Evolutionary conservation across 2,113 vertebrate species (phyloP).

Genomic region (Micronycteris hirsuta): DNA sequence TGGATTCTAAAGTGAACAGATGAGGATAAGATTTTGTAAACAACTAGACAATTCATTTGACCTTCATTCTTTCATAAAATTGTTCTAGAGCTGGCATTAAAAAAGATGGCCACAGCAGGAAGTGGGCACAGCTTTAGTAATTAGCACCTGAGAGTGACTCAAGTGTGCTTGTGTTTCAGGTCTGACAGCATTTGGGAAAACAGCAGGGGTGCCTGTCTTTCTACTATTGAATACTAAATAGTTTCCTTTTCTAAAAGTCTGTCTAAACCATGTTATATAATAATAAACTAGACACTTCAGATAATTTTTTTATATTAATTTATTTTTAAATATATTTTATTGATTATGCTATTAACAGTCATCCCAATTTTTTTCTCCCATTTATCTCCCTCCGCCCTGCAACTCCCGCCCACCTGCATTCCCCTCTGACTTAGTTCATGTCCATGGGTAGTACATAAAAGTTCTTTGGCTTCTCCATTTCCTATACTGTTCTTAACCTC

Average conservation of each 20-base stretch:
- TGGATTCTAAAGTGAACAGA: constrained; percentile 21
- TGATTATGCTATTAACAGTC: no score
- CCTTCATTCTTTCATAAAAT: constrained; percentile 58
- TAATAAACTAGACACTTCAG: constrained; percentile 27
- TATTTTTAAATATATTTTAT: no score
- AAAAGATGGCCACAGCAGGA: constrained; percentile 58
- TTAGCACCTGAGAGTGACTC: constrained; percentile 62
- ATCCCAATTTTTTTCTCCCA: no score
- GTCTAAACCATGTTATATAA: constrained; percentile 6
- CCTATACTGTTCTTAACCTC: no score
- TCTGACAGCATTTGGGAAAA: constrained; percentile 62
- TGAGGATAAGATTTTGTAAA: constrained; percentile 48
- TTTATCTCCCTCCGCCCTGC: no score
- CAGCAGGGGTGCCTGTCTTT: constrained; percentile 54
- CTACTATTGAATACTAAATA: constrained; percentile 59
- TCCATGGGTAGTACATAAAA: no score
- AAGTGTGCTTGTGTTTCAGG: constrained; percentile 46
- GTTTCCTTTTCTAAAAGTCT: constrained; percentile 42
- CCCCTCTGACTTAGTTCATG: no score
- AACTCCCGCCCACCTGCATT: no score
- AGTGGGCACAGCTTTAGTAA: constrained; percentile 65
- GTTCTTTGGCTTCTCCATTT: no score
- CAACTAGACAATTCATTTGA: constrained; percentile 49
- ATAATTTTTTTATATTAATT: not conserved
- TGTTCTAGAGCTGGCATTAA: constrained; percentile 11